phyloP scores from a whole-genome alignment of 2,113 vertebrate genomes.

The Cricetomys ansorgei region DNA sequence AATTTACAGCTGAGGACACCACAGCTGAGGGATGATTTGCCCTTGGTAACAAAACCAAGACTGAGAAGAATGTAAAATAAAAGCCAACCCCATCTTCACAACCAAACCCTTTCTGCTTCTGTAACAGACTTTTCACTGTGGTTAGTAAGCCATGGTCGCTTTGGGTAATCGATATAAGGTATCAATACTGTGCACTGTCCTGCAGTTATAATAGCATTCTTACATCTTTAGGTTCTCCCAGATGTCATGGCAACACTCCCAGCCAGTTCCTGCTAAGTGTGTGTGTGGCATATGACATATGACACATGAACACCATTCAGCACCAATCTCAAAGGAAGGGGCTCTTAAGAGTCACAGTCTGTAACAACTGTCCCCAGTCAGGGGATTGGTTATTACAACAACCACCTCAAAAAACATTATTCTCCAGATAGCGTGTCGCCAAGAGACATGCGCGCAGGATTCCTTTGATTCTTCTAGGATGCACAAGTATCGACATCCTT shows the following conservation, averaged over 20 bases:
- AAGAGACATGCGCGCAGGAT: not conserved
- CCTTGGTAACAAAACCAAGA: not conserved
- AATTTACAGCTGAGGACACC: not conserved
- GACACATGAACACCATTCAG: not conserved
- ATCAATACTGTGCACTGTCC: not conserved
- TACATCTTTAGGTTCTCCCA: not conserved
- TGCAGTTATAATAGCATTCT: not conserved
- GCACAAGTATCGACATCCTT: not conserved
- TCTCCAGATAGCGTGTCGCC: not conserved
- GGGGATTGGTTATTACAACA: not conserved
- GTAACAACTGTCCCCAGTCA: not conserved
- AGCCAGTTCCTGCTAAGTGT: not conserved
- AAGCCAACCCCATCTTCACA: not conserved
- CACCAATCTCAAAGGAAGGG: not conserved
- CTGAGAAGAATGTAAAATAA: conserved; percentile 42
- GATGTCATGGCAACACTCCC: not conserved
- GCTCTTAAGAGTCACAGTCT: not conserved
- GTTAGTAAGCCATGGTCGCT: not conserved
- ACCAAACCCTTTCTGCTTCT: not conserved
- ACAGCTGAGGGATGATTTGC: not conserved
- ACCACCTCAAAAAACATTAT: not conserved
- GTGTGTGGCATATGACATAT: not conserved
- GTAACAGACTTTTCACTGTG: not conserved
- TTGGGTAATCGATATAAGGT: not conserved
- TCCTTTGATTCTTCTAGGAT: conserved; percentile 34